Conservation (phyloP, 1,140 invertebrate species). For the Thaumatotibia leucotreta region DNA sequence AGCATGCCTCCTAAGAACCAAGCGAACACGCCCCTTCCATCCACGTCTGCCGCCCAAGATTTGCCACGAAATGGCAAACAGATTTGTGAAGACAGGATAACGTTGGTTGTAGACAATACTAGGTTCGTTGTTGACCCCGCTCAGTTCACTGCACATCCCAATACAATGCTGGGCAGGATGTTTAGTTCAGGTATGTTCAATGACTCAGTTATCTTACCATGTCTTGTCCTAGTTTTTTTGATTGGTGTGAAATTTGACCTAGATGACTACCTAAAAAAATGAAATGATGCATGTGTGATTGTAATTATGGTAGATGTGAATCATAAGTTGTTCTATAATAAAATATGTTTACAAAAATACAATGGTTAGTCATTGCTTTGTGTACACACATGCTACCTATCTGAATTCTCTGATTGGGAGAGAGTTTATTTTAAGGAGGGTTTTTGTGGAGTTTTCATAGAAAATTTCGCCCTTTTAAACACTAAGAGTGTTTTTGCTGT, state of each 20-base stretch:
- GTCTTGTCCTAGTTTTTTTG: background rate
- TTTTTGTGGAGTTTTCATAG: too few species aligned
- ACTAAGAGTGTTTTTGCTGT: too few species aligned
- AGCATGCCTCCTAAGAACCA: conserved; percentile 54
- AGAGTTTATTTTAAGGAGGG: too few species aligned
- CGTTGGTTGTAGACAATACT: conserved; percentile 95
- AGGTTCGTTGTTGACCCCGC: conserved; percentile 94
- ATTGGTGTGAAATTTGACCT: background rate
- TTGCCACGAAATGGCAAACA: conserved; percentile 48
- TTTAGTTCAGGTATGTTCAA: conserved; percentile 87
- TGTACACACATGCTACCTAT: background rate
- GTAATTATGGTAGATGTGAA: too few species aligned
- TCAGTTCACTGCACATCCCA: conserved; percentile 93
- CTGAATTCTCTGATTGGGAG: too few species aligned
- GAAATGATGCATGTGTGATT: too few species aligned
- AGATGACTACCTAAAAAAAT: too few species aligned
- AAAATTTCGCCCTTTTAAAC: too few species aligned
- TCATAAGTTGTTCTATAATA: too few species aligned
- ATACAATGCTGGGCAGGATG: conserved; percentile 98
- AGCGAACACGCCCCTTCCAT: conserved; percentile 44
- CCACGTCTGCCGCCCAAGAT: conserved; percentile 57
- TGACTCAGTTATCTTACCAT: background rate
- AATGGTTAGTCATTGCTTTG: conserved; percentile 13
- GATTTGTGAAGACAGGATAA: conserved; percentile 86
- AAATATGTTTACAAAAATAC: background rate